phyloP scores from a whole-genome alignment of 2,113 vertebrate species.

The Daphoenositta chrysoptera region DNA sequence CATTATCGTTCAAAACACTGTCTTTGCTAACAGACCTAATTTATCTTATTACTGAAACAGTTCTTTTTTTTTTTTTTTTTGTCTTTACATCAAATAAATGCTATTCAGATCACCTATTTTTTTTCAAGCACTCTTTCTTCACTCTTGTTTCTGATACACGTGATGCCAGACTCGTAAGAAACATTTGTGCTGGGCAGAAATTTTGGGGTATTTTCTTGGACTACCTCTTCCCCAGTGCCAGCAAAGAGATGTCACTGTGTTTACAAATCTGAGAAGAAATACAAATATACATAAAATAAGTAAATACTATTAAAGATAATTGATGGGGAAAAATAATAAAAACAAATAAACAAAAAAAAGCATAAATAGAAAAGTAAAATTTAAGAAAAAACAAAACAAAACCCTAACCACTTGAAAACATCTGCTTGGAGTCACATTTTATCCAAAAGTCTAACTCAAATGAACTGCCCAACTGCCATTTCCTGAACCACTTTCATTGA shows the following conservation, averaged over 20 bases:
- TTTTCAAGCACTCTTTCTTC: not conserved
- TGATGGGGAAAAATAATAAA: accelerated
- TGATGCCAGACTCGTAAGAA: not conserved
- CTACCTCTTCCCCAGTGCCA: not conserved
- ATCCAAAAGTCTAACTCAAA: not conserved
- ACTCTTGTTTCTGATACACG: not conserved
- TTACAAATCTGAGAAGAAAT: not conserved
- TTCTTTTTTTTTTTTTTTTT: not conserved
- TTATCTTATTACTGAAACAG: not conserved
- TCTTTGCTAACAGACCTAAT: not conserved
- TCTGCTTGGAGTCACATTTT: not conserved
- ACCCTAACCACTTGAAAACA: not conserved
- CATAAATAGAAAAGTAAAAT: too few species aligned
- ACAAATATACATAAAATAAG: not conserved
- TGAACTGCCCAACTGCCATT: not conserved
- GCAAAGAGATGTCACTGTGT: not conserved
- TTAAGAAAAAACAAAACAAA: accelerated
- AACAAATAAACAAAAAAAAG: not conserved
- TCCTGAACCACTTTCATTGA: not conserved
- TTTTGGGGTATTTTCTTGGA: not conserved
- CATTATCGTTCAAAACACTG: not conserved
- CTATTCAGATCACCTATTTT: not conserved
- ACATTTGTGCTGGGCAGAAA: not conserved
- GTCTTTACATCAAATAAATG: not conserved
- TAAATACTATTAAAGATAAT: not conserved